Evolutionary conservation across 2,113 vertebrate genomes (phyloP).

Genomic region (Saccopteryx leptura): DNA sequence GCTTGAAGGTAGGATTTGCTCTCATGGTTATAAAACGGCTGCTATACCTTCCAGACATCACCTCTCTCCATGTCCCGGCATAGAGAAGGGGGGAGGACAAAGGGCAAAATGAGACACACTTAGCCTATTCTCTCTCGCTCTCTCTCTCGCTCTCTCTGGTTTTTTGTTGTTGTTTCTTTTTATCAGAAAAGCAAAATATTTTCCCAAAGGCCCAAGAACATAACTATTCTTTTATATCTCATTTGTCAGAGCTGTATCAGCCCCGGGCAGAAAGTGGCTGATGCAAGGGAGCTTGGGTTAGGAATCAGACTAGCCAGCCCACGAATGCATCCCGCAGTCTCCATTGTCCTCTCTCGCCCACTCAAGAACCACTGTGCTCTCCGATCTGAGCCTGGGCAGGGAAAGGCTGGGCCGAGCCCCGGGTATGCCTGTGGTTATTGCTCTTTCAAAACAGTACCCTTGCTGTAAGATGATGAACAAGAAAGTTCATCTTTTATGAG

Average conservation of each 20-base stretch:
- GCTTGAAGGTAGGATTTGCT: not conserved
- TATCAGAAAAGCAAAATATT: constrained; percentile 6
- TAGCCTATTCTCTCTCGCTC: not conserved
- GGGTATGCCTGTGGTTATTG: not conserved
- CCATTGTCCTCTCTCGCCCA: not conserved
- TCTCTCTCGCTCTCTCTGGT: no score
- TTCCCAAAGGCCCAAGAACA: not conserved
- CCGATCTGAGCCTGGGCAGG: not conserved
- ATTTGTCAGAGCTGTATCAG: not conserved
- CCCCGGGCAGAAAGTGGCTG: not conserved
- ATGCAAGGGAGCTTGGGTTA: not conserved
- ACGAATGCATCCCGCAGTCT: not conserved
- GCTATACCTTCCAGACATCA: not conserved
- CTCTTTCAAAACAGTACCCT: not conserved
- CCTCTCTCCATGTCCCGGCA: not conserved
- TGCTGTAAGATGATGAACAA: not conserved
- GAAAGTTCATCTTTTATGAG: not conserved
- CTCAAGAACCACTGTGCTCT: not conserved
- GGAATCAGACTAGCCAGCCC: not conserved
- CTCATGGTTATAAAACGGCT: not conserved
- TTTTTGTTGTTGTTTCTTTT: not conserved
- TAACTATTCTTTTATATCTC: not conserved
- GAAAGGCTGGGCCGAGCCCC: not conserved
- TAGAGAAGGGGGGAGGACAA: not conserved
- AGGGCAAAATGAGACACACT: not conserved